These are phyloP conservation scores for Stratiomys singularior DNA, from an alignment of 2,888 invertebrate species.

Conservation along the genomic window DNA sequence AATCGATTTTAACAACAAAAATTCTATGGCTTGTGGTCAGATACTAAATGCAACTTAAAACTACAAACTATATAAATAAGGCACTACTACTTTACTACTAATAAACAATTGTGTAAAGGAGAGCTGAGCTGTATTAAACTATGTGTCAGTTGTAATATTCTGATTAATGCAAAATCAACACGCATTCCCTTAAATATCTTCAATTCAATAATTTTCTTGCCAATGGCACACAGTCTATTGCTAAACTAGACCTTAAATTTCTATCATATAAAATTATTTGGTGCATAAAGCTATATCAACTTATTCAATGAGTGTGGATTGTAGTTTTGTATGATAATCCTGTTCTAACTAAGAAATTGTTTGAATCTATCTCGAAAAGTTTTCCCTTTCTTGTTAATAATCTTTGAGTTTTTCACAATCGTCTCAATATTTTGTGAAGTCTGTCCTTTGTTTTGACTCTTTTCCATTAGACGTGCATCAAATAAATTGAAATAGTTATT, in stretches of 20 bases:
- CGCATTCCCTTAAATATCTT: background rate
- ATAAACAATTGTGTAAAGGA: constrained; percentile 9
- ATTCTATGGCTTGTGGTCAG: constrained; percentile 18
- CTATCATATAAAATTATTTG: background rate
- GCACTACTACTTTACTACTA: constrained; percentile 25
- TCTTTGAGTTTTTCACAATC: constrained; percentile 56
- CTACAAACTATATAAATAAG: constrained; percentile 36
- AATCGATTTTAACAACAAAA: constrained; percentile 5
- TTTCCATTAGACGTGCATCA: constrained; percentile 56
- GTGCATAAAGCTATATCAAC: background rate
- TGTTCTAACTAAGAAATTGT: constrained; percentile 53
- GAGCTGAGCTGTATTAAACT: background rate
- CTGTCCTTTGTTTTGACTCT: constrained; percentile 55
- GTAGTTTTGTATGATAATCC: background rate
- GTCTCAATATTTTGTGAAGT: constrained; percentile 55
- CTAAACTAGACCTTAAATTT: background rate
- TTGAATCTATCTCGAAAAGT: constrained; percentile 57
- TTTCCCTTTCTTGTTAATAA: constrained; percentile 56
- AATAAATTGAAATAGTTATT: constrained; percentile 55
- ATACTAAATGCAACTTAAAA: constrained; percentile 16
- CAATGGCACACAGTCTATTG: background rate
- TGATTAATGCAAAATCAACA: background rate
- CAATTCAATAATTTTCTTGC: background rate
- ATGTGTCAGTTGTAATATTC: too few relatives aligned
- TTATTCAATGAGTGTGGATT: background rate